Evolutionary conservation across 1,140 invertebrate genomes (phyloP).

Genomic region (Ceratina calcarata): DNA sequence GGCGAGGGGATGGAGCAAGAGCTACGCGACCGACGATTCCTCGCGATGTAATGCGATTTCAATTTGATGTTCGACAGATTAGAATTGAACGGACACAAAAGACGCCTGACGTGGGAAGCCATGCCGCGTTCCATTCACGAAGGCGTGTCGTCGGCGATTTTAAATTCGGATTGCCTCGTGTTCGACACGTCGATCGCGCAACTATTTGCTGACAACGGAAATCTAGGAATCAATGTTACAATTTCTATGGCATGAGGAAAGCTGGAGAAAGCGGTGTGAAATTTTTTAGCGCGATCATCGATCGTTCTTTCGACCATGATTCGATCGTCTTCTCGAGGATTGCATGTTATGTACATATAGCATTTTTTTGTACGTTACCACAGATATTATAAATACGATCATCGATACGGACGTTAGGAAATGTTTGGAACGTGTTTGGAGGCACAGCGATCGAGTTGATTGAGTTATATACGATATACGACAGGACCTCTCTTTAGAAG

Average conservation of each 20-base stretch:
- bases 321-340: slow-evolving; percentile 28
- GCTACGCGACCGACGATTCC: too few relatives aligned
- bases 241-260: slow-evolving; percentile 91
- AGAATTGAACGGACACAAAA: slow-evolving; percentile 96
- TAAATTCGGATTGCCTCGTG: slow-evolving; percentile 98
- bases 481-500: slow-evolving; percentile 52
- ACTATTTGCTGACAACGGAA: slow-evolving; percentile 99
- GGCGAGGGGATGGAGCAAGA: too few relatives aligned
- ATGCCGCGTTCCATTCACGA: slow-evolving; percentile 99
- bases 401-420: slow-evolving; percentile 62
- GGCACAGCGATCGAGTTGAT: slow-evolving; percentile 37
- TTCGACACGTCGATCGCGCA: slow-evolving; percentile 99
- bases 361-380: slow-evolving; percentile 61
- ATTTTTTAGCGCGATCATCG: slow-evolving; percentile 44
- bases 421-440: slow-evolving; percentile 53
- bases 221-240: slow-evolving; percentile 99
- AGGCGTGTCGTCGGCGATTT: slow-evolving; percentile 98
- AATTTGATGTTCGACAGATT: slow-evolving; percentile 83
- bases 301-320: slow-evolving; percentile 40
- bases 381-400: slow-evolving; percentile 52
- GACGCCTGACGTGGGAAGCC: slow-evolving; percentile 98
- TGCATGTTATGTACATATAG: slow-evolving; percentile 48
- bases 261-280: slow-evolving; percentile 60
- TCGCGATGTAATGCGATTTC: slow-evolving; percentile 3
- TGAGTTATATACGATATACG: slow-evolving; percentile 21